phyloP scores from a whole-genome alignment of 2,797 vertebrate genomes.

The Acropternis orthonyx region DNA sequence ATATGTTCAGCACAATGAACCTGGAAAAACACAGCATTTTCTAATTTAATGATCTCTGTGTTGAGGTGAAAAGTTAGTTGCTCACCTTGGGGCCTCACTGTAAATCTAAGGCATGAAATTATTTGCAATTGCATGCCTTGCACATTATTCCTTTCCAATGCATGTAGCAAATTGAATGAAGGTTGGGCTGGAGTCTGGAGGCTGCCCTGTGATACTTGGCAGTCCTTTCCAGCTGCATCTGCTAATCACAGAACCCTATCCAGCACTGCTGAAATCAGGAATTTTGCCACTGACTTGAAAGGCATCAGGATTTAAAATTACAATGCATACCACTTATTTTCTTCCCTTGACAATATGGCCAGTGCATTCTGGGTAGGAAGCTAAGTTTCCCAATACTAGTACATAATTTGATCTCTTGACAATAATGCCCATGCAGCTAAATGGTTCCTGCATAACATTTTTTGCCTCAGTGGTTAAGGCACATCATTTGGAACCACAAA shows the following conservation, averaged over 20 bases:
- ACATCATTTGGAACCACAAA: conserved; percentile 18
- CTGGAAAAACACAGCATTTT: conserved; percentile 20
- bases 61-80: conserved; percentile 38
- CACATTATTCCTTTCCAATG: background rate
- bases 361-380: conserved; percentile 32
- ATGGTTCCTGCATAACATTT: conserved; percentile 18
- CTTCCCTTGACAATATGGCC: conserved; percentile 15
- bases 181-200: background rate
- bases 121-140: conserved; percentile 5
- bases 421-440: conserved; percentile 37
- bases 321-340: conserved; percentile 27
- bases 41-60: conserved; percentile 15
- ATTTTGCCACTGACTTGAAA: conserved; percentile 45
- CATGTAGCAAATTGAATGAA: background rate
- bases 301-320: conserved; percentile 46
- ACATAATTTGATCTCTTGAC: conserved; percentile 59
- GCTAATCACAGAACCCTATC: background rate
- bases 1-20: background rate
- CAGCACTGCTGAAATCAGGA: conserved; percentile 33
- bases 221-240: conserved; percentile 29
- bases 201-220: background rate
- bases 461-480: conserved; percentile 35
- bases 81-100: conserved; percentile 5
- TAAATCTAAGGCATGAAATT: conserved; percentile 48
- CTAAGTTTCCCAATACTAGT: conserved; percentile 10